phyloP scores from a whole-genome alignment of 2,888 invertebrate species.

The Pseudoips prasinana region DNA sequence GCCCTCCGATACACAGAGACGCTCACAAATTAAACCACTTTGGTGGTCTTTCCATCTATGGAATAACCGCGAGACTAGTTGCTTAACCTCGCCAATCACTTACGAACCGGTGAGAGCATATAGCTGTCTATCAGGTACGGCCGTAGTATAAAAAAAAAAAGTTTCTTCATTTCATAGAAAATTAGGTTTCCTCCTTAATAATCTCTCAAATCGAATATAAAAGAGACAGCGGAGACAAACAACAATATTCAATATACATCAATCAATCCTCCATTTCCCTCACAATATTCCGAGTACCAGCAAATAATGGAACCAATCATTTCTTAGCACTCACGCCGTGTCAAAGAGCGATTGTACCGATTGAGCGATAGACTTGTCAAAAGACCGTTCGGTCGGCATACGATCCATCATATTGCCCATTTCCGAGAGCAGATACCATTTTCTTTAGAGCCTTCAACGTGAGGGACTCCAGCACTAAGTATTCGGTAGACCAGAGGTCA shows the following conservation, averaged over 20 bases:
- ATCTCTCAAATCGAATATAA: neutral
- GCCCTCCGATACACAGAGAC: too few species aligned
- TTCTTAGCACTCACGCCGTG: constrained; percentile 54
- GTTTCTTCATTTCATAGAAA: too few species aligned
- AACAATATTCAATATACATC: constrained; percentile 19
- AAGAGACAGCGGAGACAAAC: neutral
- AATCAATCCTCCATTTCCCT: constrained; percentile 24
- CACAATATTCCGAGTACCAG: constrained; percentile 25
- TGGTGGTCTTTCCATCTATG: too few species aligned
- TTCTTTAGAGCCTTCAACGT: constrained; percentile 31
- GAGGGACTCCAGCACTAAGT: constrained; percentile 1
- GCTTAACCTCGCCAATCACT: too few species aligned
- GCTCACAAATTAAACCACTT: too few species aligned
- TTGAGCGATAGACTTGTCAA: constrained; percentile 76
- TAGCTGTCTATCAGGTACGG: too few species aligned
- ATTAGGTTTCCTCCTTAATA: too few species aligned
- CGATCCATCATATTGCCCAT: constrained; percentile 71
- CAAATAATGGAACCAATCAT: constrained; percentile 70
- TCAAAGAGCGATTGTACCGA: constrained; percentile 70
- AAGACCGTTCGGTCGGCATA: constrained; percentile 67
- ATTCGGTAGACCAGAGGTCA: constrained; percentile 19
- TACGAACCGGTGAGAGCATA: too few species aligned
- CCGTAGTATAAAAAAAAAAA: too few species aligned
- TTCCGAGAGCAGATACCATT: constrained; percentile 48
- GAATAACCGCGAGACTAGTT: too few species aligned